Conservation (phyloP, 2,888 invertebrate species). For the Epistrophella euchroma region DNA sequence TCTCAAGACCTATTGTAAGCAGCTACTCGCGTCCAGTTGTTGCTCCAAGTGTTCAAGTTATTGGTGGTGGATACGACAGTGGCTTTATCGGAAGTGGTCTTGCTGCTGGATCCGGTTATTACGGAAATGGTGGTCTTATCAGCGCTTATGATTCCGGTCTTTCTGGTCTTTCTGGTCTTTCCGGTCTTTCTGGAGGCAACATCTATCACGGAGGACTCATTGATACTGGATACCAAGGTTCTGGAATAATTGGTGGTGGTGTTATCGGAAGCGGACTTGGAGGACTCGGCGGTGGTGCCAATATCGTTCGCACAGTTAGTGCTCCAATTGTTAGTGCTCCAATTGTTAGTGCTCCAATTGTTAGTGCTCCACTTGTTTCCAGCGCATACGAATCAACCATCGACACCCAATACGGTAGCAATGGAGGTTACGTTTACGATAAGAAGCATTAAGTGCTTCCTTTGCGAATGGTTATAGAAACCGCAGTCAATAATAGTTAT, state of each 20-base stretch:
- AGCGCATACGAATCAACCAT: conserved; percentile 41
- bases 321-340: conserved; percentile 29
- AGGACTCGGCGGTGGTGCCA: neutral
- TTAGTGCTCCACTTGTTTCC: neutral
- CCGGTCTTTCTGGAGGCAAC: conserved; percentile 5
- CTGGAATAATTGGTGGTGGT: conserved; percentile 16
- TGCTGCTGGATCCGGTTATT: neutral
- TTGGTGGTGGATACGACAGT: conserved; percentile 14
- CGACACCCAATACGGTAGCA: conserved; percentile 82
- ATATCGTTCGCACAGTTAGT: neutral
- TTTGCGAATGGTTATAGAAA: neutral
- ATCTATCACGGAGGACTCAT: neutral
- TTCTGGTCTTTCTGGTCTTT: neutral
- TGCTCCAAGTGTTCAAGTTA: conserved; percentile 46
- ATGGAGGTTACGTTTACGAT: conserved; percentile 82
- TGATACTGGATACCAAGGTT: conserved; percentile 10
- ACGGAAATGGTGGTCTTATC: neutral
- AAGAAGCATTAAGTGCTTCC: conserved; percentile 78
- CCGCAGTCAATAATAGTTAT: conserved; percentile 35
- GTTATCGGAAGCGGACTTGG: neutral
- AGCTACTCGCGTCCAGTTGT: conserved; percentile 29
- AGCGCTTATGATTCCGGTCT: neutral
- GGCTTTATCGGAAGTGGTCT: conserved; percentile 27
- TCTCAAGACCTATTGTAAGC: conserved; percentile 20
- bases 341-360: conserved; percentile 9